Percentiles rank a stretch among this genome's conserved stretches.
phyloP scores from a whole-genome alignment of 2,888 invertebrate genomes.

The Pachydiplax longipennis region DNA sequence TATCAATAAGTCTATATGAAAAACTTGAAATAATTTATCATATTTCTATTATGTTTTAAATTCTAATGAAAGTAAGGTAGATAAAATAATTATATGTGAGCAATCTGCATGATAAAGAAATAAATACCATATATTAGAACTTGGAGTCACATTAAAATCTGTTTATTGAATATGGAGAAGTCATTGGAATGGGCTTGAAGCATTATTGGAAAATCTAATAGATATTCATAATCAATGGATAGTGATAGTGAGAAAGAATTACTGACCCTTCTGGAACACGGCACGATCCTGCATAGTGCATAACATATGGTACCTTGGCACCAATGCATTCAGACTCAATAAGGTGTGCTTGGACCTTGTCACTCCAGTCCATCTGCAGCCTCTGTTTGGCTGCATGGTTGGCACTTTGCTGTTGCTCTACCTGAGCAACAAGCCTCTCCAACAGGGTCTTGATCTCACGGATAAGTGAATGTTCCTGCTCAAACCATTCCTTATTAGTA shows the following conservation, averaged over 20 bases:
- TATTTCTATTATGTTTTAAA: no score
- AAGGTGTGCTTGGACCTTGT: constrained; percentile 81
- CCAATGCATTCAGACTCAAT: constrained; percentile 75
- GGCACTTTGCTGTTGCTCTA: constrained; percentile 74
- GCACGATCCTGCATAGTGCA: constrained; percentile 83
- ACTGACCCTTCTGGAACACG: constrained; percentile 77
- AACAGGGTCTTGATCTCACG: constrained; percentile 72
- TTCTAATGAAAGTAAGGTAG: no score
- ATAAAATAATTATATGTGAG: no score
- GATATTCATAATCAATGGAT: no score
- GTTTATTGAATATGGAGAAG: no score
- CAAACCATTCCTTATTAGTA: no score
- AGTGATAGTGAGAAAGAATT: no score
- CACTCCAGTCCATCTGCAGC: constrained; percentile 91
- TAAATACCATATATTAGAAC: no score
- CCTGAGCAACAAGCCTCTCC: constrained; percentile 69
- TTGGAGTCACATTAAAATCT: no score
- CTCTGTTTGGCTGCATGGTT: constrained; percentile 82
- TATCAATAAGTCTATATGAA: no score
- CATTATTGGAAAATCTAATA: not conserved
- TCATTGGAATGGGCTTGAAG: not conserved
- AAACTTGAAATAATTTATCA: no score
- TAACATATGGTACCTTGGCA: constrained; percentile 72
- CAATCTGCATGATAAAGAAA: no score
- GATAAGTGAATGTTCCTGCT: constrained; percentile 71